Conservation (phyloP, 1,140 invertebrate genomes). For the Anthonomus grandis region DNA sequence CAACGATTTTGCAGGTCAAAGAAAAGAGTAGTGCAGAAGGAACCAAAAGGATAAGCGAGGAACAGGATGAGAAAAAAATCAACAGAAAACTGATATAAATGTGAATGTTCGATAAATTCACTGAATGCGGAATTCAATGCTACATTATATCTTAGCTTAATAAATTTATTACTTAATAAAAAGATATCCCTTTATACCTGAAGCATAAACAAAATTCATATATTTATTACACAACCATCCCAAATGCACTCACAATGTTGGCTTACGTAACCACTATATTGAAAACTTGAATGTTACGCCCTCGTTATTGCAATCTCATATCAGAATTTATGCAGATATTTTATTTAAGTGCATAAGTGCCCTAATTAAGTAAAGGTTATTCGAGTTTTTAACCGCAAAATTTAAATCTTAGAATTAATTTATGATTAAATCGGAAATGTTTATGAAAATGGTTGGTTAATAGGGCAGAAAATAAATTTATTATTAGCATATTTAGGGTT, state of each 20-base stretch:
- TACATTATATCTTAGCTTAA: not conserved
- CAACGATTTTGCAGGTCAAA: too few relatives aligned
- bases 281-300: slow-evolving; percentile 16
- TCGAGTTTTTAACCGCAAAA: not conserved
- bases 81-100: too few relatives aligned
- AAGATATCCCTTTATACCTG: too few relatives aligned
- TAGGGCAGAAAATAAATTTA: not conserved
- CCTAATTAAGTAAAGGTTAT: not conserved
- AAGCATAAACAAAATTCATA: slow-evolving; percentile 3
- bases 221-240: slow-evolving; percentile 5
- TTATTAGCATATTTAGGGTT: not conserved
- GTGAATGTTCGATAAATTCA: too few relatives aligned
- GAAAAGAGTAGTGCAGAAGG: not conserved
- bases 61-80: too few relatives aligned
- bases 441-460: not conserved
- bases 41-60: too few relatives aligned
- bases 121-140: too few relatives aligned
- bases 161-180: not conserved
- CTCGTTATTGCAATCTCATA: slow-evolving; percentile 17
- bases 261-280: slow-evolving; percentile 4
- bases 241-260: not conserved
- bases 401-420: not conserved
- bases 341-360: not conserved
- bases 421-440: not conserved
- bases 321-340: slow-evolving; percentile 11